Evolutionary conservation across 2,113 vertebrate genomes (phyloP).

Genomic region (Edolisoma coerulescens): DNA sequence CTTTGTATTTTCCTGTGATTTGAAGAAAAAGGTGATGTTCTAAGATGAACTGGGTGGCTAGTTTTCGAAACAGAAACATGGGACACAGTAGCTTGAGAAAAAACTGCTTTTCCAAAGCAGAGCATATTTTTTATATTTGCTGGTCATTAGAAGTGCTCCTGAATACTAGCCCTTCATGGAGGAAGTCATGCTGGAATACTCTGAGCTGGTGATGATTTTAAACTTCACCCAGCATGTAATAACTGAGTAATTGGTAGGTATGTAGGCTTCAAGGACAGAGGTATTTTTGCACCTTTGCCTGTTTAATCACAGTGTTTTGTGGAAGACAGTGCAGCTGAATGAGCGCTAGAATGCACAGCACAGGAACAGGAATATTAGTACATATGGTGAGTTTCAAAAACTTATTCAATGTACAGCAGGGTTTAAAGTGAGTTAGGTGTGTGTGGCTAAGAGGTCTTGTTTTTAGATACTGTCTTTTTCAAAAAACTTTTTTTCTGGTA

Average conservation of each 20-base stretch:
- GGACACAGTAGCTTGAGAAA: neutral
- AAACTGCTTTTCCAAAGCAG: neutral
- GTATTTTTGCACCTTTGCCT: neutral
- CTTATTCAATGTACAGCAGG: neutral
- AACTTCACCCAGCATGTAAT: neutral
- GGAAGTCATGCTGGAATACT: neutral
- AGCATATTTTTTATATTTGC: neutral
- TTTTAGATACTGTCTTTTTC: neutral
- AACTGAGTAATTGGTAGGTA: neutral
- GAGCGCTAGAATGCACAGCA: neutral
- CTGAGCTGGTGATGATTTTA: neutral
- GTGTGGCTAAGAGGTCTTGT: neutral
- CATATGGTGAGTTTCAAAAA: neutral
- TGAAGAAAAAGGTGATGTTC: neutral
- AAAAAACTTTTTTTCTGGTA: neutral
- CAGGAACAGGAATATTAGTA: neutral
- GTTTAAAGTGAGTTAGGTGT: accelerated
- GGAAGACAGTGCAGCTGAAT: neutral
- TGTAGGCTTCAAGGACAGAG: neutral
- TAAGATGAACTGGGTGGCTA: neutral
- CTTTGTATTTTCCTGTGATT: neutral
- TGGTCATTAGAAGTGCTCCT: neutral
- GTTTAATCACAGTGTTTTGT: neutral
- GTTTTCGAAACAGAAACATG: neutral
- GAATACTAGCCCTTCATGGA: neutral